Base-by-base conservation (phyloP, 2,888 invertebrate species). In the Acronicta psi region DNA sequence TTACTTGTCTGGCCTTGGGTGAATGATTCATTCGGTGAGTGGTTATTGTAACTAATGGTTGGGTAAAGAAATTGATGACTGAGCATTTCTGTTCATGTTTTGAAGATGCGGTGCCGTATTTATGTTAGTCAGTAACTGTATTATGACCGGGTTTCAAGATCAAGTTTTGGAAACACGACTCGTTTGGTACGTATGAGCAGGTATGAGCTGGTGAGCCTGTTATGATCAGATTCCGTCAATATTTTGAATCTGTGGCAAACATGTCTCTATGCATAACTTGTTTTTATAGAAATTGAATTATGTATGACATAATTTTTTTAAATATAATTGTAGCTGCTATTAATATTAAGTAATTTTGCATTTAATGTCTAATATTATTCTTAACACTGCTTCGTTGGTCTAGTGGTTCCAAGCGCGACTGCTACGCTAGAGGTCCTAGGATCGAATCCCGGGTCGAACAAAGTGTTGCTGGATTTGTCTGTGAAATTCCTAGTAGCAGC, bases 61-160 rank as follows among this genome's bases (percentile, higher is more conserved):
- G 17, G 36, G 49, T 60, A 67, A 69, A 70, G 61, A 77, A 76
- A 75, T 69, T 66, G 64, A 80, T 79, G 76, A 77, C 59, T 52
- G 45, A 37, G 70, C 72, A 63, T 68, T 66, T 74, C 64, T 75
- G 73, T 64, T 69, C 56, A 64, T 70, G 57, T 62, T 70, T 51
- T 67, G 66, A 69, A 71, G 66, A 60, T 60, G 64, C 58, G 61
- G 69, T 64, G 65, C 66, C 46, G 58, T 46, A 55, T 52, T 61
- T 46, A 54, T 71, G 63, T 59, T 63, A 64, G 62, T 59, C 61
- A 64, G 51, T 81, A 82, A 81, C 82, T 79, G 83, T 81, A 73
- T 55, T 68, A 45, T 77, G 79, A 67, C 78, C 80, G 79, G 59
- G 71, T 73, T 79, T 69, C 31, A 17, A 43, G 61, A 77, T 73